phyloP scores from a whole-genome alignment of 2,113 vertebrate genomes.

The Sturnira hondurensis region DNA sequence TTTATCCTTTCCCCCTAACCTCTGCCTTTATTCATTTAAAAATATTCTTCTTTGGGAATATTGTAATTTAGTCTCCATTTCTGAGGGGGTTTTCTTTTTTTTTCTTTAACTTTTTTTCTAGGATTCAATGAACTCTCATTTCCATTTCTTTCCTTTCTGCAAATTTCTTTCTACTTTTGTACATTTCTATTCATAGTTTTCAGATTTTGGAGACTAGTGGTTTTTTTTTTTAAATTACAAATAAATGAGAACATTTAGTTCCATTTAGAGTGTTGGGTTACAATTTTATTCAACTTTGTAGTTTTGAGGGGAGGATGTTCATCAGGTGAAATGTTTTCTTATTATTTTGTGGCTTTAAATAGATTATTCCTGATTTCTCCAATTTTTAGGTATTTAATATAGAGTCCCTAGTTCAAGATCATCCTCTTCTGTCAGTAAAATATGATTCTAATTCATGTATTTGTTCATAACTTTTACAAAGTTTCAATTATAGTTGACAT shows the following conservation, averaged over 20 bases:
- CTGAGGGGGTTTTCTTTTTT: neutral
- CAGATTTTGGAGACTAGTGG: neutral
- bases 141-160: neutral
- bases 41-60: neutral
- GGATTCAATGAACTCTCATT: neutral
- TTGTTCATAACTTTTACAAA: neutral
- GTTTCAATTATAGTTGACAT: neutral
- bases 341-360: neutral
- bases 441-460: neutral
- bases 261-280: neutral
- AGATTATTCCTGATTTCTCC: neutral
- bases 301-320: neutral
- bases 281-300: neutral
- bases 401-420: neutral
- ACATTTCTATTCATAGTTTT: neutral
- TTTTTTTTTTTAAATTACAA: neutral
- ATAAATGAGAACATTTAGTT: neutral
- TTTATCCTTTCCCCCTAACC: neutral
- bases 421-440: neutral
- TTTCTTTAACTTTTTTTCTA: neutral
- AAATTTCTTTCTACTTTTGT: neutral
- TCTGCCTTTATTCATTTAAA: neutral
- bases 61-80: neutral
- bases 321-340: neutral
- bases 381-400: neutral